Evolutionary conservation across 1,140 invertebrate genomes (phyloP), one percentile per base, ranked within the genome.

Genomic region (Leptinotarsa undecemlineata): DNA sequence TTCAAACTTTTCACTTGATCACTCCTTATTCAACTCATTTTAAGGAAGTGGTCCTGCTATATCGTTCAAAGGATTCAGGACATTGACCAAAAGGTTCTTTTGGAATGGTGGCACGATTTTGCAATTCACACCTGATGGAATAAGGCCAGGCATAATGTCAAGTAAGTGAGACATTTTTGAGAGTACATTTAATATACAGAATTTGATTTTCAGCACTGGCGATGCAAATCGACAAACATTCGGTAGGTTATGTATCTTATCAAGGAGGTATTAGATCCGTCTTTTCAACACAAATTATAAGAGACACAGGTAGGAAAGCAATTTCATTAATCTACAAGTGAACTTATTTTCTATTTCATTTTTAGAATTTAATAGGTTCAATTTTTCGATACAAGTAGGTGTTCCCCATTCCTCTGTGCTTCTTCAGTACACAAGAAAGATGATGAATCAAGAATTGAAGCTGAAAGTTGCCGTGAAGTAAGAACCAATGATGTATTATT

Each of bases 181-280:
- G 11, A 42, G 33, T 42, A 42, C 33, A 42, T 42, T 8, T 11
- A 42, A 15, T 42, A 42, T 42, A 11, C 33, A 42, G 33, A 11
- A 42, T 42, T 42, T 42, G 33, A 42, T 82, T 88, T 85, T 79
- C 84, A 94, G 94, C 94, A 19, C 83, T 97, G 77, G 94, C 92
- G 17, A 91, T 93, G 82, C 94, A 96, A 83, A 85, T 98, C 74
- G 93, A 95, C 81, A 92, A 92, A 75, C 90, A 95, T 82, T 93
- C 94, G 1, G 90, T 96, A 57, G 96, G 96, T 33, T 95, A 96
- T 81, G 84, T 98, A 13, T 95, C 94, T 0, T 96, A 94, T 81
- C 92, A 94, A 83, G 90, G 90, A 1, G 93, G 93, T 6, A 85
- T 87, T 3, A 89, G 92, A 57, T 92, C 91, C 17, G 90, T 92